These are phyloP conservation scores for Ferdinandea cuprea DNA, from an alignment of 2,888 invertebrate genomes.

Conservation along the genomic window DNA sequence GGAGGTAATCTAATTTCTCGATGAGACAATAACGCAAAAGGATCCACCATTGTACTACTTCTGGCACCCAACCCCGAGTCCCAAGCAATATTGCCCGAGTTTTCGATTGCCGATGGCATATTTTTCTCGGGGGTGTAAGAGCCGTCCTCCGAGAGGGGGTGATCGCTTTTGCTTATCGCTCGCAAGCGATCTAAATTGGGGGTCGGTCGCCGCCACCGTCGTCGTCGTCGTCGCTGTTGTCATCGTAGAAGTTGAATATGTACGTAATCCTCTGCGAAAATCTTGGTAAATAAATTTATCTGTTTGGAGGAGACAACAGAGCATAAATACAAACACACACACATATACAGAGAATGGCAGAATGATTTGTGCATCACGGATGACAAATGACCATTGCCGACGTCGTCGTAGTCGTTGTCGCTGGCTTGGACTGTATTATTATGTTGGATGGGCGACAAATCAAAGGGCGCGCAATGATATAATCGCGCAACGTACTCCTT, in stretches of 20 bases:
- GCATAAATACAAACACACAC: conserved; percentile 5
- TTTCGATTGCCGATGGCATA: conserved; percentile 41
- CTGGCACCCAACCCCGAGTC: conserved; percentile 33
- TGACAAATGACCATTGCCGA: conserved; percentile 68
- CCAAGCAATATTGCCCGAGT: conserved; percentile 46
- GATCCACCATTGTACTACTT: conserved; percentile 15
- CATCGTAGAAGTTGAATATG: conserved; percentile 38
- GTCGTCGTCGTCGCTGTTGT: neutral
- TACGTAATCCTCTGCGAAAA: conserved; percentile 32
- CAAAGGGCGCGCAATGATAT: conserved; percentile 63
- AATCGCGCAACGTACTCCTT: conserved; percentile 14
- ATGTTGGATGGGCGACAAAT: conserved; percentile 66
- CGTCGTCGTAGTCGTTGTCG: neutral
- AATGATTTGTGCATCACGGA: conserved; percentile 69
- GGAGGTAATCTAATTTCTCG: conserved; percentile 64
- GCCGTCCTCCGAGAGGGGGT: conserved; percentile 34
- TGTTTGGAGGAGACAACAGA: conserved; percentile 58
- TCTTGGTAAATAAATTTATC: conserved; percentile 71
- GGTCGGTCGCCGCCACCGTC: conserved; percentile 47
- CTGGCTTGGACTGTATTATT: conserved; percentile 64
- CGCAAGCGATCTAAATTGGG: conserved; percentile 68
- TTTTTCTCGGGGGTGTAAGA: conserved; percentile 31
- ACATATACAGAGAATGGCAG: conserved; percentile 52
- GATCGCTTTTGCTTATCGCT: conserved; percentile 62
- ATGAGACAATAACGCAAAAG: conserved; percentile 63